phyloP scores from a whole-genome alignment of 1,140 invertebrate genomes.

The Dendroctonus valens region DNA sequence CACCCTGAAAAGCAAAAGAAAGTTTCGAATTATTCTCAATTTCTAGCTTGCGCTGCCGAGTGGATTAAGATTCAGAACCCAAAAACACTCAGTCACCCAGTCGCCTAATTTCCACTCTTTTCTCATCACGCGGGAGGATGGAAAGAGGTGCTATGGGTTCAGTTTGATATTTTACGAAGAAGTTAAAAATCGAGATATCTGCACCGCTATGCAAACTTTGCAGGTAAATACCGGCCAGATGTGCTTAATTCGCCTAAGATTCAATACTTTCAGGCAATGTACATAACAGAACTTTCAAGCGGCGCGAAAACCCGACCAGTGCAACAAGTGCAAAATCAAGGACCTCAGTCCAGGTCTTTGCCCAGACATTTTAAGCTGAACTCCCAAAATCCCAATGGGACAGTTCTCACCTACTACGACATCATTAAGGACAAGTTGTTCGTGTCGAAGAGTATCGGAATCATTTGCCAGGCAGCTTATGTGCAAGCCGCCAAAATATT shows the following conservation, averaged over 20 bases:
- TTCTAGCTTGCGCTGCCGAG: constrained; percentile 88
- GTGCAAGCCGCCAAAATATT: constrained; percentile 82
- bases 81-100: constrained; percentile 76
- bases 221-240: constrained; percentile 59
- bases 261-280: constrained; percentile 69
- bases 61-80: constrained; percentile 90
- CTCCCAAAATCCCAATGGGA: constrained; percentile 69
- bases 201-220: constrained; percentile 90
- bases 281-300: constrained; percentile 84
- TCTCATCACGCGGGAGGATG: constrained; percentile 95
- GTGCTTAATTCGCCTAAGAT: neutral
- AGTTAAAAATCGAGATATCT: constrained; percentile 87
- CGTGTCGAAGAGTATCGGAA: constrained; percentile 92
- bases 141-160: constrained; percentile 89
- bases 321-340: constrained; percentile 52
- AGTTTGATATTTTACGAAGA: constrained; percentile 95
- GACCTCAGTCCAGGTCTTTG: constrained; percentile 71
- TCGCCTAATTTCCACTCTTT: constrained; percentile 94
- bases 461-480: constrained; percentile 89
- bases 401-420: constrained; percentile 85
- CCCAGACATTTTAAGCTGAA: constrained; percentile 86
- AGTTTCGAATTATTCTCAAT: constrained; percentile 34
- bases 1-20: neutral
- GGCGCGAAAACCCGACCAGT: constrained; percentile 63
- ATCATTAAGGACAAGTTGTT: constrained; percentile 89